phyloP scores from a whole-genome alignment of 2,797 vertebrate species.

The Jordanella pulchra region DNA sequence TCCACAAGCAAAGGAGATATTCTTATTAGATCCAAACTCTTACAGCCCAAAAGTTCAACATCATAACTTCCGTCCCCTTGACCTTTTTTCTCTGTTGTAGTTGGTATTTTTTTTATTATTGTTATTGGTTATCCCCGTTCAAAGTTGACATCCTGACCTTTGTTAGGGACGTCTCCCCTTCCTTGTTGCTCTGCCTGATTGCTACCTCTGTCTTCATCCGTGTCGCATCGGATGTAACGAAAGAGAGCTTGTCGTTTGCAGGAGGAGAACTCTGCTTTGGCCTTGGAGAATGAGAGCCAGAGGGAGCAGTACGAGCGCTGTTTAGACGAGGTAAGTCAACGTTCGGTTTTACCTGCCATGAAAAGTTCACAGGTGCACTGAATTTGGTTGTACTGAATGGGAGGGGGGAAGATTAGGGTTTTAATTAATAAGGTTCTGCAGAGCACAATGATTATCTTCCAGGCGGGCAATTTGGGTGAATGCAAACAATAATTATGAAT shows the following conservation, averaged over 20 bases:
- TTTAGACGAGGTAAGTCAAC: conserved; percentile 88
- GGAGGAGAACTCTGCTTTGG: conserved; percentile 87
- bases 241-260: conserved; percentile 62
- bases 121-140: conserved; percentile 70
- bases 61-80: conserved; percentile 83
- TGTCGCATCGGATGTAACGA: conserved; percentile 26
- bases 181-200: too few species aligned
- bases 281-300: conserved; percentile 89
- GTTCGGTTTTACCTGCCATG: conserved; percentile 7
- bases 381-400: conserved; percentile 6
- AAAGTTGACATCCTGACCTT: conserved; percentile 79
- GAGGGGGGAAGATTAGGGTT: conserved; percentile 7
- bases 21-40: conserved; percentile 73
- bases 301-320: conserved; percentile 92
- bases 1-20: conserved; percentile 66
- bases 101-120: conserved; percentile 70
- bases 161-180: conserved; percentile 43
- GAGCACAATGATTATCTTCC: conserved; percentile 11
- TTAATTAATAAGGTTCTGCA: conserved; percentile 41
- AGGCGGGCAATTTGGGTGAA: conserved; percentile 26
- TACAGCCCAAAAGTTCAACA: conserved; percentile 86
- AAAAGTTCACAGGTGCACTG: background rate
- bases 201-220: too few species aligned
- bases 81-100: conserved; percentile 81
- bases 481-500: conserved; percentile 21